Conservation (phyloP, 2,888 invertebrate species). For the Craniophora ligustri region DNA sequence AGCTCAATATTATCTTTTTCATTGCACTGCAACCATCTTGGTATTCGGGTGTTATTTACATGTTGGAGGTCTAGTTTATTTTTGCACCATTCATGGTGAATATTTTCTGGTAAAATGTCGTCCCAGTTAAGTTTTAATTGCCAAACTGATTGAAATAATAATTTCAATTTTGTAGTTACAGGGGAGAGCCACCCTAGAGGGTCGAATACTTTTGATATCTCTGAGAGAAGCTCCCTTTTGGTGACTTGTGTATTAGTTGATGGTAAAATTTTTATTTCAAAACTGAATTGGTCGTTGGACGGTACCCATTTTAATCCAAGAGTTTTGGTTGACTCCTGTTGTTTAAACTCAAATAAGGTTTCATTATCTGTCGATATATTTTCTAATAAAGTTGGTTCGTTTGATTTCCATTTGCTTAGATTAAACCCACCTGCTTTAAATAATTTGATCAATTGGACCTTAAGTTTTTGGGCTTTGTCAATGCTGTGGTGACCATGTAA, state of each 20-base stretch:
- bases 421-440: constrained; percentile 1
- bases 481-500: not conserved
- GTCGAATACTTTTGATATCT: constrained; percentile 33
- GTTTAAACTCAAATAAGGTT: constrained; percentile 15
- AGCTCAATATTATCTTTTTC: not conserved
- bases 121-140: constrained; percentile 12
- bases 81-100: constrained; percentile 13
- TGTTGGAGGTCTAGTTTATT: not conserved
- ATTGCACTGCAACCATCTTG: constrained; percentile 8
- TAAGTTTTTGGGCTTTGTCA: not conserved
- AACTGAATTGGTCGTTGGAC: constrained; percentile 17
- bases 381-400: not conserved
- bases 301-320: constrained; percentile 34
- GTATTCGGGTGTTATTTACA: constrained; percentile 9
- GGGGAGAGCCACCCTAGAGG: constrained; percentile 36
- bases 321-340: constrained; percentile 14
- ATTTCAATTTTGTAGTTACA: constrained; percentile 22
- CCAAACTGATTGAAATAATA: constrained; percentile 34
- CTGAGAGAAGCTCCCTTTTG: constrained; percentile 27
- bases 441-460: not conserved
- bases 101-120: constrained; percentile 10
- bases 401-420: constrained; percentile 1
- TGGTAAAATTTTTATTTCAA: not conserved
- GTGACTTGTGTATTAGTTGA: constrained; percentile 5
- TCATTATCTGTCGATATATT: not conserved